Percentiles rank a stretch among this genome's conserved stretches.
Conservation (phyloP, 2,797 vertebrate genomes). For the Mormyrops attenuatus region DNA sequence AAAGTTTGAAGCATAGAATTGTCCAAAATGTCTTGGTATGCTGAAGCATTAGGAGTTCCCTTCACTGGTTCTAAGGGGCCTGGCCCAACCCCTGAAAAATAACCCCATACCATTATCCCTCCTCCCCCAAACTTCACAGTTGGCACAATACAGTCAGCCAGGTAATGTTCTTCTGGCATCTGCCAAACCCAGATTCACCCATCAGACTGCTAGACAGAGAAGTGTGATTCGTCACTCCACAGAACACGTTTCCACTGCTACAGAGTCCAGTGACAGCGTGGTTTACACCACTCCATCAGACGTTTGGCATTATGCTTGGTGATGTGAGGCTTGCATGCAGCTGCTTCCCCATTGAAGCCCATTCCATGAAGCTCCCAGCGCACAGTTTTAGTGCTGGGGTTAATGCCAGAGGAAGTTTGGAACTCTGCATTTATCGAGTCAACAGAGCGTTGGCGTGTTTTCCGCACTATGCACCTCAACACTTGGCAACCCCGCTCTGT, state of each 20-base stretch:
- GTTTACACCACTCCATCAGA: background rate
- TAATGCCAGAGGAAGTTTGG: background rate
- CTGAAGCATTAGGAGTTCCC: background rate
- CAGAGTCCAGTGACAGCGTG: background rate
- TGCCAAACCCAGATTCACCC: background rate
- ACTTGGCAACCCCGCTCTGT: background rate
- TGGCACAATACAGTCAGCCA: background rate
- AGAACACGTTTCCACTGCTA: background rate
- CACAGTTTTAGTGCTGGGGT: background rate
- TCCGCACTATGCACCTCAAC: background rate
- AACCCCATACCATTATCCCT: background rate
- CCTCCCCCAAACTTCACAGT: background rate
- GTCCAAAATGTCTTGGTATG: background rate
- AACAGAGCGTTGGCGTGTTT: background rate
- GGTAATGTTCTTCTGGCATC: background rate
- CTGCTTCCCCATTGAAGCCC: background rate
- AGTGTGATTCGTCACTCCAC: background rate
- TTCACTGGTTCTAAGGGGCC: background rate
- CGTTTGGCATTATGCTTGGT: background rate
- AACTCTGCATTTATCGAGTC: background rate
- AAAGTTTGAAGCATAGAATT: background rate
- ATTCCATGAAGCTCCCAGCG: background rate
- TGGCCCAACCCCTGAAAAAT: background rate
- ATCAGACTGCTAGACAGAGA: background rate
- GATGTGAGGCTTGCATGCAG: background rate